Base-by-base conservation (phyloP, 1,140 invertebrate species). In the Aphelenchoides avenae region DNA sequence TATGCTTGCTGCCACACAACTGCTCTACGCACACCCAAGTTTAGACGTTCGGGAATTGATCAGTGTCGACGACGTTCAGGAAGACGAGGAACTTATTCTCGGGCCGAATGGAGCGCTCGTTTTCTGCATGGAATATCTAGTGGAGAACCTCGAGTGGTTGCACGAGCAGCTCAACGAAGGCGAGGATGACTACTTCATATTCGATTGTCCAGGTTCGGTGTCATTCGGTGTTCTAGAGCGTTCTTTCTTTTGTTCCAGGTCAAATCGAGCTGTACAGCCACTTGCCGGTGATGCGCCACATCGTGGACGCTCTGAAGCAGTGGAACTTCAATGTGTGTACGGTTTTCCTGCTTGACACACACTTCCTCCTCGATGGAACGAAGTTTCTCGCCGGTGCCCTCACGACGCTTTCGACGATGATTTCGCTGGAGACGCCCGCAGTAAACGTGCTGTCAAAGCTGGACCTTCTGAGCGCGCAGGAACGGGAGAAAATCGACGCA, bases 201-300 rank as follows among this genome's bases (percentile, higher is more conserved):
- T 99, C 78, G 94, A 98, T 81, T 96, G 92, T 78, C 93, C 94
- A 9, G 93, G 80, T 80, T 6, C 34, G 52, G 57, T 52, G 24
- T 1, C 26, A 57, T 59, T 34, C 15, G 13, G 30, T 31, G 26
- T 2, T 29, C 39, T 39, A 0, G 26, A 18, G 52, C 37, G 42
- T 42, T 22, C n/a, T 36, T 27, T 39, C 47, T 11, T 64, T 53
- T 31, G n/a, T 42, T 49, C 34, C 58, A 81, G 81, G 94, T 3
- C 94, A 98, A 83, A 93, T 99, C 61, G 95, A 99, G 79, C 80
- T 99, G 0, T 98, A 96, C 78, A 95, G 91, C 27, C 93, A 98
- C 79, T 83, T 98, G 73, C 86, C 87, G 42, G 86, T 91, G 11
- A 91, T 97, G 77, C 84, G 84, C 63, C 84, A 86, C 62, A 79